Conservation (phyloP, 2,797 vertebrate species). For the Schizothorax lantsangensis region DNA sequence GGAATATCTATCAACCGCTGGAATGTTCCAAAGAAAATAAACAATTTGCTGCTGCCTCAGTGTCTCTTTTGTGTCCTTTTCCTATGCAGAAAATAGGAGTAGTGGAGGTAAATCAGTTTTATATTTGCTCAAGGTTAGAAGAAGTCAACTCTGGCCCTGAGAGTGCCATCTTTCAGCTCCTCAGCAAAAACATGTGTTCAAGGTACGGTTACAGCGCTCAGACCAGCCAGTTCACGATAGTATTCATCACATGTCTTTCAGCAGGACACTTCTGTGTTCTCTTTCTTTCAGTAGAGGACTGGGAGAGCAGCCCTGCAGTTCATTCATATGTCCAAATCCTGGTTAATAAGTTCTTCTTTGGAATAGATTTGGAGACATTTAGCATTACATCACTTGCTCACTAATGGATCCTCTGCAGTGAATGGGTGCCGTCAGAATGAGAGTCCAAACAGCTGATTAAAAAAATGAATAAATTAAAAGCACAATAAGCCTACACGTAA, state of each 20-base stretch:
- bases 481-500: too few relatives aligned
- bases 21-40: constrained; percentile 82
- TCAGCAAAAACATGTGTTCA: constrained; percentile 82
- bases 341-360: background rate
- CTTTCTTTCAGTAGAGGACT: background rate
- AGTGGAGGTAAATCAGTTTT: constrained; percentile 75
- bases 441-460: background rate
- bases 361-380: background rate
- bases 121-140: constrained; percentile 74
- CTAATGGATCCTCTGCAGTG: background rate
- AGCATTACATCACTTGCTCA: background rate
- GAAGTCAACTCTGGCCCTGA: constrained; percentile 74
- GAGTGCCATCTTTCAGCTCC: constrained; percentile 82
- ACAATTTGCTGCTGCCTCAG: constrained; percentile 71
- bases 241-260: constrained; percentile 76
- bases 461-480: too few relatives aligned
- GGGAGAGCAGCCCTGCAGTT: background rate
- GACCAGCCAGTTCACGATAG: constrained; percentile 65
- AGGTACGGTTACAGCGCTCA: constrained; percentile 72
- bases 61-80: constrained; percentile 54
- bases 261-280: constrained; percentile 61
- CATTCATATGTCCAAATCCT: background rate
- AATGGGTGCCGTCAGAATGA: background rate
- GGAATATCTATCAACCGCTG: constrained; percentile 78
- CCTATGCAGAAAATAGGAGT: constrained; percentile 68